A percentile compares a stretch with the other conserved stretches of the same genome.
Evolutionary conservation across 2,888 invertebrate species (phyloP).

Genomic region (Lepidocyrtinus sp.): DNA sequence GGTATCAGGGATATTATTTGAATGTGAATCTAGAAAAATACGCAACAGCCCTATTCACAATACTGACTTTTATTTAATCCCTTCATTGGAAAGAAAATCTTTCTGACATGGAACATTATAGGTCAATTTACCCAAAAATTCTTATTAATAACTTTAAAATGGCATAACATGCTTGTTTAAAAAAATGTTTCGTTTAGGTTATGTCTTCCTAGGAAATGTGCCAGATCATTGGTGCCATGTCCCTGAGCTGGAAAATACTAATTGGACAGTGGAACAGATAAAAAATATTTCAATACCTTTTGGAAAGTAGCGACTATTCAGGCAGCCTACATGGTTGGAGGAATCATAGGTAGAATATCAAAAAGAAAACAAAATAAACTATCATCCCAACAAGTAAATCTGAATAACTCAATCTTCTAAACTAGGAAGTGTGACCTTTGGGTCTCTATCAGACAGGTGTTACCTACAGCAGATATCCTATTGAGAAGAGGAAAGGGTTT

Average conservation of each 20-base stretch:
- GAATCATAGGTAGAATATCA: too few species aligned
- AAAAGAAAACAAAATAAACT: too few species aligned
- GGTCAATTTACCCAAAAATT: too few species aligned
- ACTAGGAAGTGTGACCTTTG: conserved; percentile 63
- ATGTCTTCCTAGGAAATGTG: conserved; percentile 66
- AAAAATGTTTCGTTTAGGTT: conserved; percentile 68
- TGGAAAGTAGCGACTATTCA: conserved; percentile 63
- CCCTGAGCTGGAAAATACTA: conserved; percentile 40
- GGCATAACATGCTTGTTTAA: too few species aligned
- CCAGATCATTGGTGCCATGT: conserved; percentile 69
- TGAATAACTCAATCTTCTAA: too few species aligned
- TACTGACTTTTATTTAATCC: not conserved
- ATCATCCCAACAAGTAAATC: too few species aligned
- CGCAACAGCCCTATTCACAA: not conserved
- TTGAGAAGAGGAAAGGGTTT: not conserved
- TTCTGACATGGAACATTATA: conserved; percentile 64
- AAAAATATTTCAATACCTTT: conserved; percentile 66
- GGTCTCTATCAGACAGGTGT: conserved; percentile 66
- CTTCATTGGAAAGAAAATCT: conserved; percentile 47
- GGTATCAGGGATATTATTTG: conserved; percentile 42
- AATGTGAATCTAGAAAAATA: not conserved
- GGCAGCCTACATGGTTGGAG: conserved; percentile 61
- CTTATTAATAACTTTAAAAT: too few species aligned
- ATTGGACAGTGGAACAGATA: conserved; percentile 67
- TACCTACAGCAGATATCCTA: not conserved